Base-by-base conservation (phyloP, 2,888 invertebrate genomes). In the Chesias legatella region DNA sequence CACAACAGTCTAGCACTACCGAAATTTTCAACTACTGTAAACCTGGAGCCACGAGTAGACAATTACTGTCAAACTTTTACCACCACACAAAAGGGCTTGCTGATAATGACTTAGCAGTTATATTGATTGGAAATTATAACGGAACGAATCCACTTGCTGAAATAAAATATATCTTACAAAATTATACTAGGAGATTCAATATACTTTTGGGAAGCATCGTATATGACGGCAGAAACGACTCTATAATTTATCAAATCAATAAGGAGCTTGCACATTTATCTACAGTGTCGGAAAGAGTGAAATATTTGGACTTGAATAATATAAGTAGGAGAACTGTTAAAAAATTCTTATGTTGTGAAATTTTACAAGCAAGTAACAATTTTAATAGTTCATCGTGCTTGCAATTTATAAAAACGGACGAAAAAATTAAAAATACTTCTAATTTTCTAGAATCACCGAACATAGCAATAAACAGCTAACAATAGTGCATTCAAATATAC, bases 21-120 rank as follows among this genome's bases (percentile, higher is more conserved):
- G 31, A 31, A 7, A 10, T 31, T 22, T 11, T 31, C 8, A 31
- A 31, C 7, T 22, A 31, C 9, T 31, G 31, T 10, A 31, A 31
- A 22, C 21, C 31, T 7, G 31, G 22, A 22, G 31, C 31, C 7
- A 9, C 31, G 1, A 22, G 22, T 6, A 4, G 9, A 10, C 20
- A 20, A 21, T 22, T 31, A 22, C 31, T 31, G 6, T 5, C 9
- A 1, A 31, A 22, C 22, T 31, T 31, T 31, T 10, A 9, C 9
- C 6, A 31, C 3, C 6, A 31, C 5, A 22, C 22, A 3, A 10
- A 9, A 10, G 8, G 5, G 8, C 10, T 31, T 6, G 21, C 4
- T 8, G 10, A 31, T 10, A 7, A 31, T 1, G 31, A 31, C 10
- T 6, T 31, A 3, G 22, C 22, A 8, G 21, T 31, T 7, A 31